A percentile compares a stretch with the other conserved stretches of the same genome.
Conservation (phyloP, 1,140 invertebrate species). For the Danaus melanippus region DNA sequence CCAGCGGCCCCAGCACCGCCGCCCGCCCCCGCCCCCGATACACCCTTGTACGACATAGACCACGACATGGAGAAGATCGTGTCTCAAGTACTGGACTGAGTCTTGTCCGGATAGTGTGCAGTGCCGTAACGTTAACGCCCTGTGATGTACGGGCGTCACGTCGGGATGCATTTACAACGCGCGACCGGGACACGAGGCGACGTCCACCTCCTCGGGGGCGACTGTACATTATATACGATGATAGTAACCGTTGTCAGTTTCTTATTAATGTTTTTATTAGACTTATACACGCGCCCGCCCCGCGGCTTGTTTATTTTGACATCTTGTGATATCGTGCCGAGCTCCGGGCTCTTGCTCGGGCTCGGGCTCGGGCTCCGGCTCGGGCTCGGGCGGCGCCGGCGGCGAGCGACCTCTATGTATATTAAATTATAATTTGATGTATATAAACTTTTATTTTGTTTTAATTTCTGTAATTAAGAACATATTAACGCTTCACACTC, state of each 20-base stretch:
- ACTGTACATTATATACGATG: background rate
- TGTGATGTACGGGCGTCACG: background rate
- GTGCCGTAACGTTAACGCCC: constrained; percentile 1
- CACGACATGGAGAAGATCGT: constrained; percentile 84
- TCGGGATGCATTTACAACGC: too few species aligned
- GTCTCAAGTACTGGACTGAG: constrained; percentile 78
- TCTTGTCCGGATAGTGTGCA: background rate
- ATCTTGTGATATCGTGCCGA: constrained; percentile 65
- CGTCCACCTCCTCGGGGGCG: background rate
- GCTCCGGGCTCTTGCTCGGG: constrained; percentile 53
- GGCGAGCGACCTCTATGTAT: constrained; percentile 25
- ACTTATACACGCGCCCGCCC: constrained; percentile 46
- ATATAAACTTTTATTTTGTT: constrained; percentile 52
- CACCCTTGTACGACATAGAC: constrained; percentile 70
- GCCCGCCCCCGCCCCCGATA: constrained; percentile 27
- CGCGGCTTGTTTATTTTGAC: constrained; percentile 47
- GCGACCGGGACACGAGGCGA: background rate
- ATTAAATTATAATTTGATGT: constrained; percentile 64
- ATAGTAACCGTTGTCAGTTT: constrained; percentile 36
- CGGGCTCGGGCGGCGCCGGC: too few species aligned
- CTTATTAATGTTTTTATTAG: constrained; percentile 49
- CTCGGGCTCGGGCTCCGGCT: too few species aligned
- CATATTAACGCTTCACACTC: constrained; percentile 30
- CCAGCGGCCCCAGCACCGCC: constrained; percentile 26
- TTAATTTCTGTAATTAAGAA: constrained; percentile 51